Conservation (phyloP, 2,888 invertebrate species). For the Colostygia pectinataria region DNA sequence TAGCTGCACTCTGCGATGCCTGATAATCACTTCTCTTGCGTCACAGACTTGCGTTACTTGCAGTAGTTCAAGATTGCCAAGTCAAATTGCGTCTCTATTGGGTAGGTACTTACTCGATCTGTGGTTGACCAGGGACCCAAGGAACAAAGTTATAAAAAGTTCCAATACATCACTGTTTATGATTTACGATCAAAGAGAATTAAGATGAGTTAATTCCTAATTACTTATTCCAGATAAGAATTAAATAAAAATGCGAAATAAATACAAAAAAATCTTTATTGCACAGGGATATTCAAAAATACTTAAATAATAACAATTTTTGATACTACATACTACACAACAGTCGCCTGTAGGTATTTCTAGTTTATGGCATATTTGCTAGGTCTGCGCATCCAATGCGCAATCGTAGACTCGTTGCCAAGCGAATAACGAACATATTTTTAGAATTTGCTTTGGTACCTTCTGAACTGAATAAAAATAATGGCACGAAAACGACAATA, state of each 20-base stretch:
- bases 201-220: too few species aligned
- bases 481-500: constrained; percentile 39
- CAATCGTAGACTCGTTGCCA: constrained; percentile 3
- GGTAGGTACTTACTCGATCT: too few species aligned
- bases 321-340: constrained; percentile 39
- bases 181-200: too few species aligned
- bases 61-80: too few species aligned
- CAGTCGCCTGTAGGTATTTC: constrained; percentile 32
- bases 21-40: too few species aligned
- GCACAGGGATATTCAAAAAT: constrained; percentile 73
- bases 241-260: constrained; percentile 36
- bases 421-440: constrained; percentile 12
- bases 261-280: constrained; percentile 70
- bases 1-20: too few species aligned
- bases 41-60: too few species aligned
- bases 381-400: constrained; percentile 17
- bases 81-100: too few species aligned
- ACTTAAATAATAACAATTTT: constrained; percentile 63
- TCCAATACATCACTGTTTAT: too few species aligned
- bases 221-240: background rate
- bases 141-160: too few species aligned
- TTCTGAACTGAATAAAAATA: constrained; percentile 24
- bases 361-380: constrained; percentile 40
- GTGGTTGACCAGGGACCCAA: too few species aligned
- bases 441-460: constrained; percentile 30